Percentiles rank a stretch among this genome's conserved stretches.
These are phyloP conservation scores for Okamejei kenojei DNA, from an alignment of 2,797 vertebrate species.

Conservation along the genomic window DNA sequence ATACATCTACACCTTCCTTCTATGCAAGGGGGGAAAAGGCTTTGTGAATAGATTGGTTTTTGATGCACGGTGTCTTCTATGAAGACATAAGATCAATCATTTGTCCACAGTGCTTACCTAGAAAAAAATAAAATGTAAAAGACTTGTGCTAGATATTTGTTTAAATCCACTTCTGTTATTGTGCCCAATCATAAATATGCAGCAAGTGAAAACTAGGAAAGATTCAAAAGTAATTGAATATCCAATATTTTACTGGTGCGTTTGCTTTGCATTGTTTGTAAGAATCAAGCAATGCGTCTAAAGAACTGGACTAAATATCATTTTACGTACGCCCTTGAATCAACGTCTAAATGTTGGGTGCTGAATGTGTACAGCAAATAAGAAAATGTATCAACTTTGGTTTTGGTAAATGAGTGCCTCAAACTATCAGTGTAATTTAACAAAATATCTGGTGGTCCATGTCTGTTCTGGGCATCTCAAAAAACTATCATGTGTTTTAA, in stretches of 20 bases:
- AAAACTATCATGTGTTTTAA: not conserved
- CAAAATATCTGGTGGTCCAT: not conserved
- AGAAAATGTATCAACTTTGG: not conserved
- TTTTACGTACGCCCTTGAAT: not conserved
- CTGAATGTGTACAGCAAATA: not conserved
- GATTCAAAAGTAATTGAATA: not conserved
- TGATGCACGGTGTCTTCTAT: conserved; percentile 4
- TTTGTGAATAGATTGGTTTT: not conserved
- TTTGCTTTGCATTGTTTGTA: not conserved
- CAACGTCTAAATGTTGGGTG: not conserved
- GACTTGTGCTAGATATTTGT: conserved; percentile 3
- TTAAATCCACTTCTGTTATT: not conserved
- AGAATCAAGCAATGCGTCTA: not conserved
- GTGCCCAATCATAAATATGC: not conserved
- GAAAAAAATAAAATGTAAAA: not conserved
- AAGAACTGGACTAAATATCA: not conserved
- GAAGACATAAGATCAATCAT: not conserved
- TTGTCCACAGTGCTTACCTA: not conserved
- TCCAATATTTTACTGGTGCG: not conserved
- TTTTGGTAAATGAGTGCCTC: conserved; percentile 10
- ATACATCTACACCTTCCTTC: not conserved
- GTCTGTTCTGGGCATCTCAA: not conserved
- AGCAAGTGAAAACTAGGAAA: not conserved
- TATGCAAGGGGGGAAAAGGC: not conserved
- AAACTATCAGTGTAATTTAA: not conserved